Conservation (phyloP, 1,140 invertebrate genomes). For the Brachionus koreanus region DNA sequence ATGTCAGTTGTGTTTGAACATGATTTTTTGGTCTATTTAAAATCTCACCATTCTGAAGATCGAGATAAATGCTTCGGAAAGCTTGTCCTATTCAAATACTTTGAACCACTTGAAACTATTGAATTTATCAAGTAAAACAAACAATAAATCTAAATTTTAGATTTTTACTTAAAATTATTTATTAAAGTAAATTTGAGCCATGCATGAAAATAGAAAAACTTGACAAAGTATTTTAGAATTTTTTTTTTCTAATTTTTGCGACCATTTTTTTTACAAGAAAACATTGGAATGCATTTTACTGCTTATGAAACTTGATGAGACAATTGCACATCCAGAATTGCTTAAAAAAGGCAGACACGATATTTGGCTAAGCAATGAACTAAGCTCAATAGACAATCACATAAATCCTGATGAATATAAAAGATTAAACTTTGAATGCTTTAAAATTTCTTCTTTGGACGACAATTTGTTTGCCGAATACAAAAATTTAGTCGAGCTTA, state of each 20-base stretch:
- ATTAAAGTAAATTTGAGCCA: background rate
- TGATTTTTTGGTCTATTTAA: constrained; percentile 17
- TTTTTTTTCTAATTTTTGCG: background rate
- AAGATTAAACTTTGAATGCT: background rate
- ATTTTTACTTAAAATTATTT: background rate
- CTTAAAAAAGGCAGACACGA: background rate
- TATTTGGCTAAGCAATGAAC: background rate
- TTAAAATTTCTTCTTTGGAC: background rate
- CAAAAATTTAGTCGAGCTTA: background rate
- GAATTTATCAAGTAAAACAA: constrained; percentile 6
- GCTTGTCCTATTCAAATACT: background rate
- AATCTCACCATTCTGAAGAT: background rate
- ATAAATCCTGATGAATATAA: background rate
- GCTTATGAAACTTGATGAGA: background rate
- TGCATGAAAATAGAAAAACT: constrained; percentile 17
- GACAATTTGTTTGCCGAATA: background rate
- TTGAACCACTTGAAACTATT: background rate
- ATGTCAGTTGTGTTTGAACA: background rate
- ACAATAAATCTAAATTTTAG: background rate
- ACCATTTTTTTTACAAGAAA: background rate
- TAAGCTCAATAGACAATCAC: background rate
- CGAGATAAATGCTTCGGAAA: background rate
- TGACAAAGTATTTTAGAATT: background rate
- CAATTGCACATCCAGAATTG: background rate
- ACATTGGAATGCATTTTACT: background rate